phyloP scores from a whole-genome alignment of 1,140 invertebrate genomes.

The Zaprionus ornatus region DNA sequence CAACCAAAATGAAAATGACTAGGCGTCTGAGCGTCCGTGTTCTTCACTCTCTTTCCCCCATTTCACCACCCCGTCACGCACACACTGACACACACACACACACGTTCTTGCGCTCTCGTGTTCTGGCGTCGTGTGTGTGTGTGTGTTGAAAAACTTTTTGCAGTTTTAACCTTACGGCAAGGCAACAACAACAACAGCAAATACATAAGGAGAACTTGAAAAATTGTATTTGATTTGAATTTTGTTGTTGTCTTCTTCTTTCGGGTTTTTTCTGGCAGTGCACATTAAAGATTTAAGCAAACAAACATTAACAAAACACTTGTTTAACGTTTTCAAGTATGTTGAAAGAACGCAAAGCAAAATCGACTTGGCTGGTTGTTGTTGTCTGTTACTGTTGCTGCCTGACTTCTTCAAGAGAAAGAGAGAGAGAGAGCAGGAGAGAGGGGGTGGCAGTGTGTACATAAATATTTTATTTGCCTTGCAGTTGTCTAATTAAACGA shows the following conservation, averaged over 20 bases:
- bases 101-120: not conserved
- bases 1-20: slow-evolving; percentile 71
- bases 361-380: slow-evolving; percentile 19
- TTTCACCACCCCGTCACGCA: not conserved
- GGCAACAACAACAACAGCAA: slow-evolving; percentile 29
- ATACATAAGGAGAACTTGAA: slow-evolving; percentile 55
- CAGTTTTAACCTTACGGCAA: slow-evolving; percentile 51
- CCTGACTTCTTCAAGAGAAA: not conserved
- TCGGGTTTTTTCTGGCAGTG: slow-evolving; percentile 38
- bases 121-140: not conserved
- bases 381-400: slow-evolving; percentile 25
- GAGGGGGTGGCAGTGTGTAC: slow-evolving; percentile 40
- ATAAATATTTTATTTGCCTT: slow-evolving; percentile 79
- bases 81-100: not conserved
- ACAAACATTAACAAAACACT: slow-evolving; percentile 81
- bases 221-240: slow-evolving; percentile 45
- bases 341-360: slow-evolving; percentile 50
- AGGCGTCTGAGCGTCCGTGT: slow-evolving; percentile 45
- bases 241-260: slow-evolving; percentile 36
- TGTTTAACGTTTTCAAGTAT: slow-evolving; percentile 79
- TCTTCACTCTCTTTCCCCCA: not conserved
- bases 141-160: slow-evolving; percentile 52
- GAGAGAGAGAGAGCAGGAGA: not conserved
- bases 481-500: slow-evolving; percentile 80
- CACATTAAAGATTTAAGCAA: slow-evolving; percentile 76